Conservation (phyloP, 2,113 vertebrate genomes). For the Nothocercus julius region DNA sequence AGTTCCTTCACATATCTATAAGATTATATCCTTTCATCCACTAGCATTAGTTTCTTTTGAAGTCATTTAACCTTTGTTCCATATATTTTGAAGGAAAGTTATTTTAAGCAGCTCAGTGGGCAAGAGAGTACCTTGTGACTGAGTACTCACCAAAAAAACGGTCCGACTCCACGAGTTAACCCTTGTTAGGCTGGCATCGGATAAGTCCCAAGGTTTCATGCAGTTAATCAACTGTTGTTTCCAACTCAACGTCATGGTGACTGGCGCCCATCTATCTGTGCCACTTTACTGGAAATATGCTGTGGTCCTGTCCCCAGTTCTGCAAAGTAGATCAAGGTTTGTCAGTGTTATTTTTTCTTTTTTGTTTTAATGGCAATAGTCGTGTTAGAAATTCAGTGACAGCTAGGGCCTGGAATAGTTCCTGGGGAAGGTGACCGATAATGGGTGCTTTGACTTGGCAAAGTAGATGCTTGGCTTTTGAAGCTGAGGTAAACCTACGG, state of each 20-base stretch:
- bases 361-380: too few relatives aligned
- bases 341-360: too few relatives aligned
- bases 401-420: not conserved
- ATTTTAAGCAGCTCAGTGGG: conserved; percentile 75
- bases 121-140: conserved; percentile 10
- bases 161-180: not conserved
- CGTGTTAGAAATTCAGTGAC: not conserved
- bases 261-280: not conserved
- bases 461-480: not conserved
- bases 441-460: not conserved
- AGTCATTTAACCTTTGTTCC: conserved; percentile 79
- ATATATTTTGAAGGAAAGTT: conserved; percentile 69
- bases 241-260: not conserved
- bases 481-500: not conserved
- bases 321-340: not conserved
- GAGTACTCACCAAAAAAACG: not conserved
- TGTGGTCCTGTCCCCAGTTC: not conserved
- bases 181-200: not conserved
- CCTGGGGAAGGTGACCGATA: not conserved
- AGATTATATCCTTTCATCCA: conserved; percentile 78
- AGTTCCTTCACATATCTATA: conserved; percentile 80
- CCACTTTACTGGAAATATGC: not conserved
- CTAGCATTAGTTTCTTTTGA: conserved; percentile 72
- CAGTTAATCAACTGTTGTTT: not conserved
- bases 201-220: not conserved